phyloP scores from a whole-genome alignment of 2,888 invertebrate genomes.

The Hypsopygia costalis region DNA sequence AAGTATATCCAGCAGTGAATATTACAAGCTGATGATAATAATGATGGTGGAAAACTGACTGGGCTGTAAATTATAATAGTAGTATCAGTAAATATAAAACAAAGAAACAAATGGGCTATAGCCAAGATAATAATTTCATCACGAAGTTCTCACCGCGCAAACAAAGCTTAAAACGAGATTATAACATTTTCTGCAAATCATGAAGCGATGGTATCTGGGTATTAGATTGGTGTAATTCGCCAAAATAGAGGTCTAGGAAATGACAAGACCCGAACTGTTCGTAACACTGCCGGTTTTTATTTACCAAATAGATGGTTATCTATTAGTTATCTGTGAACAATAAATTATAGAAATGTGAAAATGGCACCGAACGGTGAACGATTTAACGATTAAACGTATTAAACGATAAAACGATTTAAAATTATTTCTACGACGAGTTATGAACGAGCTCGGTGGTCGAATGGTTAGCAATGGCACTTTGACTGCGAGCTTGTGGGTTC shows the following conservation, averaged over 20 bases:
- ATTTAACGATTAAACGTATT: slow-evolving; percentile 22
- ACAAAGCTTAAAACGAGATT: neutral
- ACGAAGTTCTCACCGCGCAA: neutral
- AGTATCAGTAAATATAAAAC: too few species aligned
- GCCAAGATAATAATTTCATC: too few species aligned
- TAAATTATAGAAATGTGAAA: slow-evolving; percentile 20
- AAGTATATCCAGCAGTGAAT: too few species aligned
- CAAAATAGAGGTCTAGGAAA: neutral
- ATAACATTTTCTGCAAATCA: neutral
- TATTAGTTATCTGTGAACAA: slow-evolving; percentile 7
- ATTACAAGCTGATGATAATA: too few species aligned
- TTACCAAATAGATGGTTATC: slow-evolving; percentile 11
- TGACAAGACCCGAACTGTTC: slow-evolving; percentile 9
- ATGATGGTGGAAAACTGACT: too few species aligned
- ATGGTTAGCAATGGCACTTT: too few species aligned
- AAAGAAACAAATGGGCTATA: too few species aligned
- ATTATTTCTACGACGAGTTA: too few species aligned
- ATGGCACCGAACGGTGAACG: slow-evolving; percentile 26
- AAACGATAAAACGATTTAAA: too few species aligned
- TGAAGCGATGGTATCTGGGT: neutral
- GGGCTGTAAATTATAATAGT: too few species aligned
- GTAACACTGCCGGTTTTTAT: slow-evolving; percentile 13
- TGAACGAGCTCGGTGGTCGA: too few species aligned
- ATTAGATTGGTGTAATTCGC: neutral
- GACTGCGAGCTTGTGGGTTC: too few species aligned